phyloP scores from a whole-genome alignment of 1,140 invertebrate genomes.

The Tetramorium alpestre region DNA sequence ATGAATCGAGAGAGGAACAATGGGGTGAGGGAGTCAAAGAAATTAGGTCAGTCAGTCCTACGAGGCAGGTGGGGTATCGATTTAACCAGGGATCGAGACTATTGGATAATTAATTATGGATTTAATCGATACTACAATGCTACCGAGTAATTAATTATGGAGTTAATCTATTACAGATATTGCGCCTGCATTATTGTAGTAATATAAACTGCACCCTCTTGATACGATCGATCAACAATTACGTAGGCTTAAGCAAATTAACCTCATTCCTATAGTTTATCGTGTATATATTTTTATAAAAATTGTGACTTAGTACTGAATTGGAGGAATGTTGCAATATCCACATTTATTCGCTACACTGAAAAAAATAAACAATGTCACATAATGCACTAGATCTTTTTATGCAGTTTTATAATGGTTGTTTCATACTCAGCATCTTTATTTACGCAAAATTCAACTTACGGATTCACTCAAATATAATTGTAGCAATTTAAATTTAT shows the following conservation, averaged over 20 bases:
- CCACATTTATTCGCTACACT: not conserved
- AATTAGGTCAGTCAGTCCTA: slow-evolving; percentile 34
- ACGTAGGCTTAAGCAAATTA: not conserved
- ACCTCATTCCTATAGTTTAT: not conserved
- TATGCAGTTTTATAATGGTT: not conserved
- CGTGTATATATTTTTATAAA: not conserved
- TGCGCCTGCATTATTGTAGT: slow-evolving; percentile 12
- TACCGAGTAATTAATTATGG: slow-evolving; percentile 17
- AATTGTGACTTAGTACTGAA: not conserved
- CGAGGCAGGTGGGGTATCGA: not conserved
- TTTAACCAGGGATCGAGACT: slow-evolving; percentile 5
- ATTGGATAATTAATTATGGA: slow-evolving; percentile 29
- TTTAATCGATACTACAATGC: slow-evolving; percentile 17
- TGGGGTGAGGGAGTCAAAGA: not conserved
- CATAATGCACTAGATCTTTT: not conserved
- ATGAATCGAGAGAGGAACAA: not conserved
- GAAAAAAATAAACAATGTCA: not conserved
- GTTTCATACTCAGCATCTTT: not conserved
- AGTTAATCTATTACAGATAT: slow-evolving; percentile 16
- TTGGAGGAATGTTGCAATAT: not conserved
- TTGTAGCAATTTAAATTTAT: not conserved
- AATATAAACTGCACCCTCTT: not conserved
- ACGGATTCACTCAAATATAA: not conserved
- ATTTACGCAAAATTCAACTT: not conserved
- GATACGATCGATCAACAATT: not conserved